Percentiles rank a stretch among this genome's conserved stretches.
phyloP scores from a whole-genome alignment of 2,797 vertebrate genomes.

The Platyrinchus mystaceus region DNA sequence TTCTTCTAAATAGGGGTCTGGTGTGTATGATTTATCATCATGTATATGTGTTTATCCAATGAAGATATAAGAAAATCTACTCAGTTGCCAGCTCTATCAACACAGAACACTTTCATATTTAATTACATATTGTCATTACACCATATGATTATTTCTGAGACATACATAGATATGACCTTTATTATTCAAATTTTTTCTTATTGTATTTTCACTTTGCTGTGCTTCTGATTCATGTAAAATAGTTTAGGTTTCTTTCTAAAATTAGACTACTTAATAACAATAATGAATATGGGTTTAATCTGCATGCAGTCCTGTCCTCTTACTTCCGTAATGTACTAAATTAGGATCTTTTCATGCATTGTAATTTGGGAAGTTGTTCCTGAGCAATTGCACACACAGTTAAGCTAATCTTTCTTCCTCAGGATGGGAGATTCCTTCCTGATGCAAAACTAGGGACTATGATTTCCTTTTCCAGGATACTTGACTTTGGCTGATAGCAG shows the following conservation, averaged over 20 bases:
- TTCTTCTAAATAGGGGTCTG: background rate
- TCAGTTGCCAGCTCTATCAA: background rate
- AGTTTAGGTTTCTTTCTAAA: conserved; percentile 53
- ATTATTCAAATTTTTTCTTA: conserved; percentile 70
- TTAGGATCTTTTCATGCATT: conserved; percentile 56
- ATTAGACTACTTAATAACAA: conserved; percentile 74
- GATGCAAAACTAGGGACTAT: conserved; percentile 60
- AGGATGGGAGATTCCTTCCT: conserved; percentile 83
- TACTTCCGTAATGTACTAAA: conserved; percentile 68
- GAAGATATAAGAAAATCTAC: background rate
- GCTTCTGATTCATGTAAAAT: conserved; percentile 56
- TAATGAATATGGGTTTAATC: conserved; percentile 72
- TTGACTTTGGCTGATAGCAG: conserved; percentile 72
- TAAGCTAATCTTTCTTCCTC: conserved; percentile 79
- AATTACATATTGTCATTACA: conserved; percentile 10
- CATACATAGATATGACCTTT: conserved; percentile 31
- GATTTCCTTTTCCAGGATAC: conserved; percentile 81
- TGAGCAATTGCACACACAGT: conserved; percentile 54
- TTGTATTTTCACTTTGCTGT: conserved; percentile 46
- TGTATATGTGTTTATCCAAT: background rate
- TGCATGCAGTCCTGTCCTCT: conserved; percentile 42
- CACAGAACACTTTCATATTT: background rate
- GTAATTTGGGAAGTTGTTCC: conserved; percentile 67
- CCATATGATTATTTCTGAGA: conserved; percentile 25
- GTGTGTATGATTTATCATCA: background rate